These are phyloP conservation scores for Phrynosoma blainvillii DNA, from an alignment of 2,113 vertebrate genomes.

Conservation along the genomic window DNA sequence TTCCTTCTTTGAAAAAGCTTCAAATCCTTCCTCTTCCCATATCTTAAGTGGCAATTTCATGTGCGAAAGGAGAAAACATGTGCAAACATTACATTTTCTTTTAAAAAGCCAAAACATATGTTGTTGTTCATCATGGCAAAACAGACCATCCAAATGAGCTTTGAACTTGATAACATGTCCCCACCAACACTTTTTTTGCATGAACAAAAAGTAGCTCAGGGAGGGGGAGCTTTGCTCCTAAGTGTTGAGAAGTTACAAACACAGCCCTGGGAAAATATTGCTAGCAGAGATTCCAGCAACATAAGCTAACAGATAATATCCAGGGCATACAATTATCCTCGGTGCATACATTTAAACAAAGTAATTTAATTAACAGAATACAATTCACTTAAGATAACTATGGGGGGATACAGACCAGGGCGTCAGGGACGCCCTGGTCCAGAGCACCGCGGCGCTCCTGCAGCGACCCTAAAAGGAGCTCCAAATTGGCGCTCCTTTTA, in stretches of 20 bases:
- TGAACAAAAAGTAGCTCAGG: not conserved
- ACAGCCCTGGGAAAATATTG: slow-evolving; percentile 8
- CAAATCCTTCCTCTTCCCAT: slow-evolving; percentile 47
- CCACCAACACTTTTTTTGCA: not conserved
- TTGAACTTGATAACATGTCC: slow-evolving; percentile 12
- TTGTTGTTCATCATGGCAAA: slow-evolving; percentile 25
- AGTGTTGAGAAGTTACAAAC: not conserved
- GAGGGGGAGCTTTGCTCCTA: not conserved
- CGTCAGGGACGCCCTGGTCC: too few species aligned
- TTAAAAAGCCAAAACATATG: not conserved
- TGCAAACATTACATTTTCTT: slow-evolving; percentile 44
- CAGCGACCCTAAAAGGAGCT: too few species aligned
- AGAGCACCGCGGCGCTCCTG: too few species aligned
- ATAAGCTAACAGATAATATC: slow-evolving; percentile 17
- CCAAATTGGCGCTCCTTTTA: too few species aligned
- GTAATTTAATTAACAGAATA: slow-evolving; percentile 58
- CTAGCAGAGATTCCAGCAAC: slow-evolving; percentile 28
- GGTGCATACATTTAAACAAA: slow-evolving; percentile 60
- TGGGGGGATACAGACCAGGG: too few species aligned
- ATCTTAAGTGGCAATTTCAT: slow-evolving; percentile 24
- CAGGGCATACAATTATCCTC: not conserved
- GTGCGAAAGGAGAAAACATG: not conserved
- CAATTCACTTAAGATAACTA: slow-evolving; percentile 48
- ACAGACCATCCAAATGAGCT: slow-evolving; percentile 13
- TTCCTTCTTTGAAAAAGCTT: slow-evolving; percentile 53